Base-by-base conservation (phyloP, 2,888 invertebrate genomes). In the Papilio elwesi region DNA sequence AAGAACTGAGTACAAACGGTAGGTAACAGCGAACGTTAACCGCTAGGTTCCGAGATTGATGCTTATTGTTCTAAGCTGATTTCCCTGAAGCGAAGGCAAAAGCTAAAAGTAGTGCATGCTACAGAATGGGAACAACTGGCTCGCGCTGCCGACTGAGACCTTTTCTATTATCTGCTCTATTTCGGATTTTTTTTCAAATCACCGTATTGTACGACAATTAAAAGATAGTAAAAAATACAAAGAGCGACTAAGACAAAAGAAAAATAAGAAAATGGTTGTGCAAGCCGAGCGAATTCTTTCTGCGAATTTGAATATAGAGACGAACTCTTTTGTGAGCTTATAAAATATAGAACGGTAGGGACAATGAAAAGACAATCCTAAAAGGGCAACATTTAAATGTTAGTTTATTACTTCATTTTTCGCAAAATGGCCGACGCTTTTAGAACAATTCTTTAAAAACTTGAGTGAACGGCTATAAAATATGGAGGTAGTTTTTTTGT, bases 281-380 rank as follows among this genome's bases (percentile, higher is more conserved):
- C 86, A 88, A 90, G 83, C 76, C 80, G 76, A 79, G 78, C 78
- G 80, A 74, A 78, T 77, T 79, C 79, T 77, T 92, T 91, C 92
- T 86, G 78, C 86, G 92, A 91, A 92, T 90, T 89, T 87, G 82
- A 87, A 90, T 90, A 90, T 87, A 85, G 83, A 80, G 80, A 78
- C 79, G 82, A 87, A 86, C 82, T 83, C 84, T 84, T 85, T 87
- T 89, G 87, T 87, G 73, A 62, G 74, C 72, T 75, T 81, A 82
- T 84, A 83, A 85, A 85, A 86, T 79, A 74, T 78, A 79, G 79
- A 80, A 80, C 79, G 81, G 78, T 76, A 75, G 75, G 76, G 68
- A 84, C 83, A 83, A 85, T 79, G 76, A 73, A 71, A 68, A 74
- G 64, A 72, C 77, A 53, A 81, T 82, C 81, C 79, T 77, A 84